A percentile compares a stretch with the other conserved stretches of the same genome.
Evolutionary conservation across 2,888 invertebrate species (phyloP).

Genomic region (Geophilus truncorum): DNA sequence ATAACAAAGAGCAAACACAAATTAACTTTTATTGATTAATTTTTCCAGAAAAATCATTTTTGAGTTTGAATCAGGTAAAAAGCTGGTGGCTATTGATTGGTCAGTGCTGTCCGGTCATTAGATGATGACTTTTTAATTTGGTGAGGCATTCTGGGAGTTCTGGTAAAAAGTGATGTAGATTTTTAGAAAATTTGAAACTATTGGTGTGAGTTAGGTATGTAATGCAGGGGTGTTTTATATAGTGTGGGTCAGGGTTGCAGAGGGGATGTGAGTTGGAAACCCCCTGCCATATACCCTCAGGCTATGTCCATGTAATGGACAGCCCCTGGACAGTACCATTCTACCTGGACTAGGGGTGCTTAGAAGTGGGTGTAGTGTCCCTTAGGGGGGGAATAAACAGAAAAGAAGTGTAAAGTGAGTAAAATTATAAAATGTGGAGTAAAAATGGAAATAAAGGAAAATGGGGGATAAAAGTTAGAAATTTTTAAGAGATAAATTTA

Average conservation of each 20-base stretch:
- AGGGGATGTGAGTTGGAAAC: constrained; percentile 16
- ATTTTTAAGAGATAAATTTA: too few species aligned
- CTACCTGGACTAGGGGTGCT: constrained; percentile 25
- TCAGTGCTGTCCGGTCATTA: not conserved
- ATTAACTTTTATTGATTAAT: not conserved
- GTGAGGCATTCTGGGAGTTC: too few species aligned
- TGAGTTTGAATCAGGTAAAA: not conserved
- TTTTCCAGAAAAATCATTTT: not conserved
- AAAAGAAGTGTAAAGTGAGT: not conserved
- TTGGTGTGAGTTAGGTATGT: not conserved
- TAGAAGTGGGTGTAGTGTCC: constrained; percentile 28
- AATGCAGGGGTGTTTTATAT: not conserved
- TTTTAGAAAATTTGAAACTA: not conserved
- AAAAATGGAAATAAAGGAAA: not conserved
- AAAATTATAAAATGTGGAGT: not conserved
- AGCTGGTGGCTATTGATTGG: not conserved
- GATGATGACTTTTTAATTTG: too few species aligned
- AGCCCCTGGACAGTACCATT: constrained; percentile 28
- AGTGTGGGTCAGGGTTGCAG: not conserved
- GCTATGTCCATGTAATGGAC: constrained; percentile 31
- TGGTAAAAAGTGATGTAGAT: not conserved
- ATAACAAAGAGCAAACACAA: not conserved
- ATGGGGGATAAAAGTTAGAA: too few species aligned
- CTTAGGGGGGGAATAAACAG: not conserved
- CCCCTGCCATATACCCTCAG: constrained; percentile 25